These are phyloP conservation scores for Dromas ardeola DNA, from an alignment of 2,113 vertebrate species.

Conservation along the genomic window DNA sequence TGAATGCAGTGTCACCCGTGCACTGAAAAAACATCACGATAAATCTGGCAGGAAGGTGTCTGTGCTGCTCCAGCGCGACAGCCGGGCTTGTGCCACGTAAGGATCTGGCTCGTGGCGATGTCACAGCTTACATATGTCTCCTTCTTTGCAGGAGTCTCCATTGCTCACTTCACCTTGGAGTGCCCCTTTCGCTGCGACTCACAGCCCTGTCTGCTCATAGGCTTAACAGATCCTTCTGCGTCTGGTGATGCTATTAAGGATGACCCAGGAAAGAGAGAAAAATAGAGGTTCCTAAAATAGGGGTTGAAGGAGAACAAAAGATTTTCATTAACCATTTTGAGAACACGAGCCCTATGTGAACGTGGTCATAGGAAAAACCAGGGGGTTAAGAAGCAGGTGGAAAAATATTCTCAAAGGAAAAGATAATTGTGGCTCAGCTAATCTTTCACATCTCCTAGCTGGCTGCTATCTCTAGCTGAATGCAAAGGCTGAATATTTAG, in stretches of 20 bases:
- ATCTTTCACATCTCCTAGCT: not conserved
- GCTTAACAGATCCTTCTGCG: not conserved
- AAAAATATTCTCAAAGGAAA: not conserved
- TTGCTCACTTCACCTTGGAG: not conserved
- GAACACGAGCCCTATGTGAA: not conserved
- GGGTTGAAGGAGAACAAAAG: not conserved
- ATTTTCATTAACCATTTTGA: not conserved
- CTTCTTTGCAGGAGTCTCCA: not conserved
- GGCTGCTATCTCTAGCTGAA: not conserved
- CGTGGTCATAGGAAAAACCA: not conserved
- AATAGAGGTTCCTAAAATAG: not conserved
- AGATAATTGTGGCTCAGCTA: not conserved
- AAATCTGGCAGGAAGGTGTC: not conserved
- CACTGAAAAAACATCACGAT: accelerated
- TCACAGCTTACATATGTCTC: not conserved
- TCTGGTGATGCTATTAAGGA: conserved; percentile 5
- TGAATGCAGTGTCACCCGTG: accelerated
- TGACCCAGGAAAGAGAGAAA: conserved; percentile 2
- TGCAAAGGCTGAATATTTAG: accelerated
- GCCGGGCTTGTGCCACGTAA: not conserved
- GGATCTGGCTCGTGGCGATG: not conserved
- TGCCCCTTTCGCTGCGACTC: not conserved
- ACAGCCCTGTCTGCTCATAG: not conserved
- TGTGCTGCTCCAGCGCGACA: not conserved
- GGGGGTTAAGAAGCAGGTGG: not conserved